Evolutionary conservation across 2,888 invertebrate genomes (phyloP), one percentile per base, ranked within the genome.

Genomic region (Torymus texanus): DNA sequence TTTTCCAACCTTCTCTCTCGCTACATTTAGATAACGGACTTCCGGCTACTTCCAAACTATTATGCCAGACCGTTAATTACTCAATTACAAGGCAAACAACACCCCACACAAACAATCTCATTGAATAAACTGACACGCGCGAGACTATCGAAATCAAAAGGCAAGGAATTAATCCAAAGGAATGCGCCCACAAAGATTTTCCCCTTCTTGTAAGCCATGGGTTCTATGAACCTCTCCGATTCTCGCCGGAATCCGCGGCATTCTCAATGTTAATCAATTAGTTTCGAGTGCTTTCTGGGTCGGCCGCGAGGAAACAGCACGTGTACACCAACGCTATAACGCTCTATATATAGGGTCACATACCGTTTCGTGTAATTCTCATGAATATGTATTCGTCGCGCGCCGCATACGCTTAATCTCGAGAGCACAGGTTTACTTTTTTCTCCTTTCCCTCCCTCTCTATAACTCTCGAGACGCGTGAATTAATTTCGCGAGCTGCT

Each of bases 311-410:
- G 21, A 58, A 70, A 74, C 58, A 14, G 53, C 77, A 77, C 78
- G 41, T 41, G 41, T 78, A 75, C 53, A 75, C 56, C 2, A 21
- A 21, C 21, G 21, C 21, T 4, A 41, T 41, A 41, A 5, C 41
- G 41, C 41, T 8, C 41, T 5, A 5, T 41, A 41, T 41, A 41
- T 75, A 62, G 62, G 75, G 78, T 63, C 50, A 24, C 74, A 71
- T 29, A 55, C 76, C 63, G 71, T 62, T 71, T 67, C 74, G 65
- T 74, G 68, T 24, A 80, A 56, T 29, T 24, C 71, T 80, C 70
- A 66, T 80, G 80, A 78, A 80, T 80, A 80, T 80, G 63, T 59
- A 80, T 62, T 14, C 72, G 76, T 81, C 74, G 78, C 81, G 14
- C 59, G n/a, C 21, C 51, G 51, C n/a, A 53, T 12, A 24, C 41